A percentile compares a stretch with the other conserved stretches of the same genome.
Evolutionary conservation across 2,113 vertebrate species (phyloP).

Genomic region (Morone saxatilis): DNA sequence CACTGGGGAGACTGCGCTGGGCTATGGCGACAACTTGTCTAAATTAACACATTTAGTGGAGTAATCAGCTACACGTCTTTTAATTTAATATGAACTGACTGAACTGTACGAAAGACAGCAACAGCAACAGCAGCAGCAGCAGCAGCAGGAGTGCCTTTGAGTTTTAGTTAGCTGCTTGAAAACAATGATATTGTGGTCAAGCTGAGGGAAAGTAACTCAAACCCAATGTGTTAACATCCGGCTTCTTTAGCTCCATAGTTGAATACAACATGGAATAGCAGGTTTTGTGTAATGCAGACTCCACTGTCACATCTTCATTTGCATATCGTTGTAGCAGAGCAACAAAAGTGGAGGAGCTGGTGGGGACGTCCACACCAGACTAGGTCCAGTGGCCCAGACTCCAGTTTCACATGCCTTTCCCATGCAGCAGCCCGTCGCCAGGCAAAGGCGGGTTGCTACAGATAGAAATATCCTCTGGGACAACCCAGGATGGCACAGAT

Average conservation of each 20-base stretch:
- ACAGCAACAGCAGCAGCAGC: conserved; percentile 2
- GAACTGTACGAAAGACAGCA: conserved; percentile 44
- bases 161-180: conserved; percentile 56
- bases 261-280: conserved; percentile 64
- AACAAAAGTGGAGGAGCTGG: conserved; percentile 41
- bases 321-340: conserved; percentile 43
- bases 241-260: conserved; percentile 52
- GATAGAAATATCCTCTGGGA: conserved; percentile 82
- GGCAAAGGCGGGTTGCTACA: conserved; percentile 45
- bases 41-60: conserved; percentile 54
- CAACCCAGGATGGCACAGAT: conserved; percentile 70
- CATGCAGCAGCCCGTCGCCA: conserved; percentile 49
- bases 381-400: conserved; percentile 60
- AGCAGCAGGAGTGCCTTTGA: conserved; percentile 17
- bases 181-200: conserved; percentile 49
- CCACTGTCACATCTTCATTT: conserved; percentile 63
- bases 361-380: conserved; percentile 51
- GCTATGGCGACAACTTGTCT: conserved; percentile 50
- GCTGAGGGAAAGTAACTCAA: conserved; percentile 19
- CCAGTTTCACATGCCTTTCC: conserved; percentile 81
- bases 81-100: conserved; percentile 61
- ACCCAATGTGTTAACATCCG: conserved; percentile 12
- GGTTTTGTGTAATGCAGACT: conserved; percentile 66
- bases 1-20: conserved; percentile 20
- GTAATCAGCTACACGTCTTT: conserved; percentile 59